These are phyloP conservation scores for Sycophaga agraensis DNA, from an alignment of 1,140 invertebrate species.

Conservation along the genomic window DNA sequence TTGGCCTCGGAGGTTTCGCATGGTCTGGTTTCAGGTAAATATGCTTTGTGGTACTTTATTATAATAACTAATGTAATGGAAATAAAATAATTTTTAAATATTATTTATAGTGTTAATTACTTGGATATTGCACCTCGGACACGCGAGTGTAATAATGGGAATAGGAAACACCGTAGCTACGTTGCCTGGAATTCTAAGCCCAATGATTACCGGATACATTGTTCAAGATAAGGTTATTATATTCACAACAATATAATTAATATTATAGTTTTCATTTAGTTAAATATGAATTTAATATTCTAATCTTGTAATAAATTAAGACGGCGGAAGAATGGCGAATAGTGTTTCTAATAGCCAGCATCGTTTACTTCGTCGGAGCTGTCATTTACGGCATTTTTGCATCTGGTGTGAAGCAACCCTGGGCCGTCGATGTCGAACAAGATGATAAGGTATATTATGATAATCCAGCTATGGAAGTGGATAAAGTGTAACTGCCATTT, in stretches of 20 bases:
- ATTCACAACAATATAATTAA: background rate
- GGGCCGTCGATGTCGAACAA: constrained; percentile 62
- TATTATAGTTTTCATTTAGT: background rate
- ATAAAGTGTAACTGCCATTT: constrained; percentile 28
- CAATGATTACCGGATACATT: constrained; percentile 75
- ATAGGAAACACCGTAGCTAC: constrained; percentile 87
- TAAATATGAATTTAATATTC: constrained; percentile 1
- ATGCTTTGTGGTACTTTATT: background rate
- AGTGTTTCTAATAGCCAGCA: constrained; percentile 80
- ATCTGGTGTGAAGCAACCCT: constrained; percentile 76
- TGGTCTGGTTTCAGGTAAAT: constrained; percentile 81
- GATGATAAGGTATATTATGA: constrained; percentile 32
- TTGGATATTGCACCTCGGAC: constrained; percentile 83
- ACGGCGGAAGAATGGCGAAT: constrained; percentile 75
- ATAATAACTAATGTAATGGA: no score
- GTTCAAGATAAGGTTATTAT: constrained; percentile 66
- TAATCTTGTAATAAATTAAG: constrained; percentile 53
- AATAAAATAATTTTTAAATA: constrained; percentile 7
- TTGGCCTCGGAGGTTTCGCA: constrained; percentile 85
- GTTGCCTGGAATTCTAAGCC: constrained; percentile 83
- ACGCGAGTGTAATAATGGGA: constrained; percentile 82
- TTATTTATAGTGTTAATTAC: constrained; percentile 75
- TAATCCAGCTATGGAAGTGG: constrained; percentile 47
- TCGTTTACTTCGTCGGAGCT: constrained; percentile 76
- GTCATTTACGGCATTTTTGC: constrained; percentile 78